phyloP scores from a whole-genome alignment of 2,797 vertebrate genomes.

The Pseudomugil gertrudae region DNA sequence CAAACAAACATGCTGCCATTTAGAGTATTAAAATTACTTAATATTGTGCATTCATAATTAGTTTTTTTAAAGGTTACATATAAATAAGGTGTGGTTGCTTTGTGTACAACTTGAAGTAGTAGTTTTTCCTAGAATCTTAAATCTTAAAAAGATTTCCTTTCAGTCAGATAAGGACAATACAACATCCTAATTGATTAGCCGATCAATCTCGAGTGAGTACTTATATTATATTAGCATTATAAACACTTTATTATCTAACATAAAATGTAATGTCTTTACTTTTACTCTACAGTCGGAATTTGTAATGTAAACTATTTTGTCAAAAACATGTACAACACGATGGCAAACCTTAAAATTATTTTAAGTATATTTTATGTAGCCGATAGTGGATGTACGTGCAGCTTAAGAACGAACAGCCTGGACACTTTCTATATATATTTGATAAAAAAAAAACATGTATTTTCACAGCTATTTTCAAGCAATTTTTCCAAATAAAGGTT shows the following conservation, averaged over 20 bases:
- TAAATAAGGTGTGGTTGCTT: background rate
- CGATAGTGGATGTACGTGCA: background rate
- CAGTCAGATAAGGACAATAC: too few species aligned
- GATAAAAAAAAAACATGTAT: too few species aligned
- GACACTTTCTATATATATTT: too few species aligned
- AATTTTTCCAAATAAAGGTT: too few species aligned
- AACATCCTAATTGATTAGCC: background rate
- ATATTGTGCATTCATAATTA: background rate
- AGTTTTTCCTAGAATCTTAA: background rate
- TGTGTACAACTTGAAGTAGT: background rate
- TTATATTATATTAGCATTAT: background rate
- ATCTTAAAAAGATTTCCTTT: background rate
- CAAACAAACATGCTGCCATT: background rate
- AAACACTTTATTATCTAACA: background rate
- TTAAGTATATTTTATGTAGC: background rate
- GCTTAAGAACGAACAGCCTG: background rate
- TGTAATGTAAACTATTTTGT: background rate
- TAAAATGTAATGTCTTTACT: background rate
- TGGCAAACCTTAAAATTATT: background rate
- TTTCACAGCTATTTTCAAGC: background rate
- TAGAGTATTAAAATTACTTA: too few species aligned
- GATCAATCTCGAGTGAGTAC: too few species aligned
- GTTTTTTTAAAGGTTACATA: background rate
- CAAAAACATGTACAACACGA: background rate
- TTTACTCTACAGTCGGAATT: background rate